Base-by-base conservation (phyloP, 2,888 invertebrate genomes). In the Volucella inanis region DNA sequence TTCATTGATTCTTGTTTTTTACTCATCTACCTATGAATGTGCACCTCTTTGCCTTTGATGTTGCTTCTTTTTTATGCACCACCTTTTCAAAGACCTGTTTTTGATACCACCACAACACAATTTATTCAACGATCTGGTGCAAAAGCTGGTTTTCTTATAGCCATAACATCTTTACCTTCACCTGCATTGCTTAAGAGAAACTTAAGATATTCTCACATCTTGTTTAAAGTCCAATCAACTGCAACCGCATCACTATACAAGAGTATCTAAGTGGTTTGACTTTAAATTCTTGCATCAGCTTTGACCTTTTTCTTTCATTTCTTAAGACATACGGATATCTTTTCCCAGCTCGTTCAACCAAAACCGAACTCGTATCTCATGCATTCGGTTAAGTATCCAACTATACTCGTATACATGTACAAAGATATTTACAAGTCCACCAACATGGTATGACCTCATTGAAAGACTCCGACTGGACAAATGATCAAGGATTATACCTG, bases 101-200 rank as follows among this genome's bases (percentile, higher is more conserved):
- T 9, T 11, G 61, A 72, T 50, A 50, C 50, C 14, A 50, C 50
- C 14, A 31, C 41, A 61, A 15, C 22, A 61, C 14, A 50, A 55
- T 72, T 55, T 71, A 52, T 39, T 38, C 55, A 47, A 54, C 55
- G 59, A 77, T 77, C 62, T 52, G 38, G 52, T 70, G 77, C 70
- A 77, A 11, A 77, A 77, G 77, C 77, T 77, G 54, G 61, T 77
- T 70, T 77, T 77, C 68, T 68, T 52, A 38, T 61, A 22, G 39
- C 22, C 41, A 18, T 59, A 68, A 18, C 45, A 54, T 61, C 76
- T 61, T 76, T 41, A 76, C 76, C 76, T 78, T 70, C 62, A 78
- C 71, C 71, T 78, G 77, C 52, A 54, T 54, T 43, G 31, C 22
- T 49, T 49, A 47, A 31, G 45, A 71, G 64, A 78, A 71, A 55